Percentiles rank a stretch among this genome's conserved stretches.
These are phyloP conservation scores for Drosophila cyrtoloma DNA, from an alignment of 2,888 invertebrate species.

Conservation along the genomic window DNA sequence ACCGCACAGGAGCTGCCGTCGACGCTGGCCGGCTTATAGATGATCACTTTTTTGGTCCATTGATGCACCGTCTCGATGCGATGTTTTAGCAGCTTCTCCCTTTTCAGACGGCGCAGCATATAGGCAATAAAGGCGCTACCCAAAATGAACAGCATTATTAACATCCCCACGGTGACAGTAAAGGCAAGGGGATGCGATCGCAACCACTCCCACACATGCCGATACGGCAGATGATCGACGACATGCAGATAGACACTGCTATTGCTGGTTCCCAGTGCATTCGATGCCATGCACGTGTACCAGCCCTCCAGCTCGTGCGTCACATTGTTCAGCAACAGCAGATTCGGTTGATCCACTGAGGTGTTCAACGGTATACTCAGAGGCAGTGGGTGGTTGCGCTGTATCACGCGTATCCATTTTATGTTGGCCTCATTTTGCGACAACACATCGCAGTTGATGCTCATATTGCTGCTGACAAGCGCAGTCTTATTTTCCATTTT, in stretches of 20 bases:
- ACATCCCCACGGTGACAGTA: conserved; percentile 87
- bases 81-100: conserved; percentile 92
- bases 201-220: conserved; percentile 62
- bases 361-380: conserved; percentile 50
- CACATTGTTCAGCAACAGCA: conserved; percentile 92
- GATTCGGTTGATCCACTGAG: conserved; percentile 85
- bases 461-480: conserved; percentile 89
- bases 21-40: conserved; percentile 89
- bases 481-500: conserved; percentile 94
- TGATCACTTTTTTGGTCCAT: conserved; percentile 95
- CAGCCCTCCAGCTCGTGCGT: conserved; percentile 96
- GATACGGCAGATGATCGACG: conserved; percentile 84
- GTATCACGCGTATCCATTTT: conserved; percentile 89
- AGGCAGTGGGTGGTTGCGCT: conserved; percentile 52
- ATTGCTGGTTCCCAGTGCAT: conserved; percentile 91
- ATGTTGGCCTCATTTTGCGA: conserved; percentile 94
- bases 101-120: conserved; percentile 89
- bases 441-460: conserved; percentile 92
- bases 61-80: conserved; percentile 94
- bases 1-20: conserved; percentile 83
- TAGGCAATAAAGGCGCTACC: conserved; percentile 86
- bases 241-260: conserved; percentile 95
- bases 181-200: conserved; percentile 87
- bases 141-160: conserved; percentile 86
- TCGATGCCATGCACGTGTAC: conserved; percentile 98